These are phyloP conservation scores for Drosophila tristis DNA, from an alignment of 1,140 invertebrate species.

Conservation along the genomic window DNA sequence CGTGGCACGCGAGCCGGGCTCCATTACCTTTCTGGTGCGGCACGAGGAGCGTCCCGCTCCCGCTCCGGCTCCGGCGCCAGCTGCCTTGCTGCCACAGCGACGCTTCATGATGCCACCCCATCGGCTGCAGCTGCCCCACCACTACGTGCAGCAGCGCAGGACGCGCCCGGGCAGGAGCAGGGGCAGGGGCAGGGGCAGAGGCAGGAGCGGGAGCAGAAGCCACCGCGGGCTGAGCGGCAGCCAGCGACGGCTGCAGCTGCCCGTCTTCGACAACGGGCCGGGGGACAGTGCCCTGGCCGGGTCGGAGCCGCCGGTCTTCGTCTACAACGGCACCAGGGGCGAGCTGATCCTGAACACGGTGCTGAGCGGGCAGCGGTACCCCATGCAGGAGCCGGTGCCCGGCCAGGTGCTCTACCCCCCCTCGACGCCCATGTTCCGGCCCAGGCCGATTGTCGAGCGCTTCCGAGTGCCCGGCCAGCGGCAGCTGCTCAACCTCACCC, in stretches of 20 bases:
- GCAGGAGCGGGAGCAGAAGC: not conserved
- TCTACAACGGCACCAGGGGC: conserved; percentile 69
- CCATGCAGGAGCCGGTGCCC: conserved; percentile 79
- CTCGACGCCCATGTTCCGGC: conserved; percentile 71
- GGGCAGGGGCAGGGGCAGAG: no score
- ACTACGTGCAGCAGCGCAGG: conserved; percentile 20
- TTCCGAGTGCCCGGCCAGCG: conserved; percentile 55
- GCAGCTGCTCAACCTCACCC: conserved; percentile 62
- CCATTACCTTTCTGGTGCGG: conserved; percentile 49
- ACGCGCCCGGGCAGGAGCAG: not conserved
- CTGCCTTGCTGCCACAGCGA: conserved; percentile 21
- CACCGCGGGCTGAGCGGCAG: conserved; percentile 6
- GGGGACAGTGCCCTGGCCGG: conserved; percentile 50
- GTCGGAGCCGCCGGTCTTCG: conserved; percentile 56
- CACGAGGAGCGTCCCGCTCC: conserved; percentile 3
- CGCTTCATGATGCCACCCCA: conserved; percentile 29
- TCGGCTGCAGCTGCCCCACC: conserved; percentile 27
- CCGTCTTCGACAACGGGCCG: conserved; percentile 67
- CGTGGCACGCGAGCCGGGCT: conserved; percentile 8
- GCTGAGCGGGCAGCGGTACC: conserved; percentile 66
- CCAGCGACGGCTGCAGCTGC: conserved; percentile 51
- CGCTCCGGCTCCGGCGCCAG: not conserved
- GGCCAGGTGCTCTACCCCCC: conserved; percentile 75
- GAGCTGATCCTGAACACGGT: conserved; percentile 74
- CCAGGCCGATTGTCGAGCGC: conserved; percentile 70